Conservation (phyloP, 2,113 vertebrate genomes). For the Herpetotheres cachinnans region DNA sequence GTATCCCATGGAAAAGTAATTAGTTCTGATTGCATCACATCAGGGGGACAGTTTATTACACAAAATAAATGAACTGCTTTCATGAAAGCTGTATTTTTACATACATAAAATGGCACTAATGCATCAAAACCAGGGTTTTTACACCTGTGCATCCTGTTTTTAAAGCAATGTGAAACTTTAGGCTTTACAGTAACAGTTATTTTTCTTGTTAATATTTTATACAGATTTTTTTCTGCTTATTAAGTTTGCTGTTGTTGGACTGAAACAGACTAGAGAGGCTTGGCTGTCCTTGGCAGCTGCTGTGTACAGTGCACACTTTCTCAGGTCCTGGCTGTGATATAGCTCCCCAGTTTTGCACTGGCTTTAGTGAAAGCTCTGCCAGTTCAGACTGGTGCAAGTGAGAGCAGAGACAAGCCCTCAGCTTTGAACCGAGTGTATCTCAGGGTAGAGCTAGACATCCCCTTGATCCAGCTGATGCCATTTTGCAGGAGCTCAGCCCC, state of each 20-base stretch:
- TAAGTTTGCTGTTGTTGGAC: neutral
- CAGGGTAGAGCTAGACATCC: neutral
- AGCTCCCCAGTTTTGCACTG: neutral
- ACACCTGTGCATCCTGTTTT: neutral
- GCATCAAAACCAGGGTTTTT: accelerated
- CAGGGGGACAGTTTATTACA: neutral
- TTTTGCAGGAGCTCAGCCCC: neutral
- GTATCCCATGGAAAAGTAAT: neutral
- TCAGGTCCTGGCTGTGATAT: neutral
- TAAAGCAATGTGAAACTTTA: neutral
- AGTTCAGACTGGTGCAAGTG: neutral
- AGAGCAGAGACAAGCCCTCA: neutral
- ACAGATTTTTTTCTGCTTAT: neutral
- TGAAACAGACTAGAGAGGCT: neutral
- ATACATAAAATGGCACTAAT: neutral
- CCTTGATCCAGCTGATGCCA: accelerated
- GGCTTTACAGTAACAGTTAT: neutral
- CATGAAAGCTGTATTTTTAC: neutral
- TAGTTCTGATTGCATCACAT: neutral
- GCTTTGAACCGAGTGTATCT: neutral
- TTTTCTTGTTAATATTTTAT: neutral
- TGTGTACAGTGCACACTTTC: neutral
- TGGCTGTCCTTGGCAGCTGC: neutral
- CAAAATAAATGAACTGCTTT: neutral
- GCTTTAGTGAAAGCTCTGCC: neutral